phyloP scores from a whole-genome alignment of 2,888 invertebrate species.

The Erannis defoliaria region DNA sequence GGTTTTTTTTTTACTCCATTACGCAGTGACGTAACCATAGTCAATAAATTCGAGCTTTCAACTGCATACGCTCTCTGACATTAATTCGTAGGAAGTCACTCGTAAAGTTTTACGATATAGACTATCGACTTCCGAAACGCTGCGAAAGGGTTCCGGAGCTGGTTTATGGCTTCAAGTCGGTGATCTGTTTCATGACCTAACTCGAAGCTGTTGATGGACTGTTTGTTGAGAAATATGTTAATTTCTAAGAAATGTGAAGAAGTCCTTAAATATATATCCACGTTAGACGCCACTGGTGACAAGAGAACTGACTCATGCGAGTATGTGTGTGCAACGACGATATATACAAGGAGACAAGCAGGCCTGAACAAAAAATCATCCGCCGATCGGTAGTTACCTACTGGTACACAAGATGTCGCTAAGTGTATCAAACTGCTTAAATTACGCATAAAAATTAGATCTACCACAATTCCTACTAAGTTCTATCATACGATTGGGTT shows the following conservation, averaged over 20 bases:
- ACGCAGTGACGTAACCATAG: slow-evolving; percentile 28
- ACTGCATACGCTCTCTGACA: slow-evolving; percentile 50
- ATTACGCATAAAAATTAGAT: no score
- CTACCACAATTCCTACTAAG: no score
- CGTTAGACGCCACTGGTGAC: no score
- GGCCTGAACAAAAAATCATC: no score
- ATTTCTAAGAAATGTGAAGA: neutral
- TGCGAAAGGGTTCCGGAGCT: slow-evolving; percentile 68
- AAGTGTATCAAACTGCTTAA: no score
- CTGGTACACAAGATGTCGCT: no score
- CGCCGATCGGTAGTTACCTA: no score
- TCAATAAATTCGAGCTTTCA: slow-evolving; percentile 54
- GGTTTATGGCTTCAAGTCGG: slow-evolving; percentile 38
- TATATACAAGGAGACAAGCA: no score
- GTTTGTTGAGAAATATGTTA: slow-evolving; percentile 15
- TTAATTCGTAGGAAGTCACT: slow-evolving; percentile 80
- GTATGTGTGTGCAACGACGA: no score
- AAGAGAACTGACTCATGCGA: no score
- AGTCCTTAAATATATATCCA: neutral
- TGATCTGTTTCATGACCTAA: slow-evolving; percentile 26
- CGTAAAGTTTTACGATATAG: slow-evolving; percentile 83
- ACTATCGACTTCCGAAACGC: slow-evolving; percentile 74
- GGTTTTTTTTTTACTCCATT: neutral
- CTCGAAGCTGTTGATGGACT: slow-evolving; percentile 6
- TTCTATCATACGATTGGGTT: no score